These are phyloP conservation scores for human DNA, from an alignment of 2,113 vertebrate species.

Conservation along the genomic window DNA sequence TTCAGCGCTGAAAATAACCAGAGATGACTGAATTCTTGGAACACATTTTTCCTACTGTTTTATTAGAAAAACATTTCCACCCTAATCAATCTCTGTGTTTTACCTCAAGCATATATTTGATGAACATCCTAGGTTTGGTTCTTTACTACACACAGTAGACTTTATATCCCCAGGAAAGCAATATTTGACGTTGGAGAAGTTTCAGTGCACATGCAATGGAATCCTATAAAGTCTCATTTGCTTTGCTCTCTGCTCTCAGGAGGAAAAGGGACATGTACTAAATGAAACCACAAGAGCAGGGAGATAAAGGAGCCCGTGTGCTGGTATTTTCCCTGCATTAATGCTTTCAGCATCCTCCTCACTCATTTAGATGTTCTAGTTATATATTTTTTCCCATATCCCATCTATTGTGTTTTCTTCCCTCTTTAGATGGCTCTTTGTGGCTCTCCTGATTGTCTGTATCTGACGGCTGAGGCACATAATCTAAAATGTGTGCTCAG, in stretches of 20 bases:
- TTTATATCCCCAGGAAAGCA: background rate
- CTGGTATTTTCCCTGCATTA: background rate
- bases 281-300: background rate
- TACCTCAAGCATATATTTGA: background rate
- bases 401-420: background rate
- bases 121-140: background rate
- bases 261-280: background rate
- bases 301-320: background rate
- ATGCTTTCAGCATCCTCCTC: background rate
- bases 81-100: background rate
- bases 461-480: background rate
- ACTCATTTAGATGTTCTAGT: background rate
- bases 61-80: conserved; percentile 41
- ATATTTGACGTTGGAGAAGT: background rate
- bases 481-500: background rate
- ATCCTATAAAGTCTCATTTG: background rate
- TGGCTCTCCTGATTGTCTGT: background rate
- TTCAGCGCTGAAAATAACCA: conserved; percentile 50
- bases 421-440: background rate
- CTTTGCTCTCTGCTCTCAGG: background rate
- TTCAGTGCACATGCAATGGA: background rate
- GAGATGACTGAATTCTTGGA: conserved; percentile 7
- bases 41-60: background rate
- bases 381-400: background rate
- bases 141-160: background rate